Percentiles rank a stretch among this genome's conserved stretches.
Evolutionary conservation across 2,888 invertebrate species (phyloP).

Genomic region (Camponotus fellah): DNA sequence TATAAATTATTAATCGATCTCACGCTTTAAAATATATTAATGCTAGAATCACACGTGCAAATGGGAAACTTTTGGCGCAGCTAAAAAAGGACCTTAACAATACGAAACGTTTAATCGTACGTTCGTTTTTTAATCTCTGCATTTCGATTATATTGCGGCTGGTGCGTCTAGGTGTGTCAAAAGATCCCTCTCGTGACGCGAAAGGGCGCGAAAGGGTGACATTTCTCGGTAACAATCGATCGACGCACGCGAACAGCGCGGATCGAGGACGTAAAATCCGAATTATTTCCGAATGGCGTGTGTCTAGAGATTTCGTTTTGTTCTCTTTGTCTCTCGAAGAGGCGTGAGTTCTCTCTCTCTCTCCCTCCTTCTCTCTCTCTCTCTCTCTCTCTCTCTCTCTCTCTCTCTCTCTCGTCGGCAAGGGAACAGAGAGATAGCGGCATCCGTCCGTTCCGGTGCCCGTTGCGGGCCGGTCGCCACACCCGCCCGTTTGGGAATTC

Average conservation of each 20-base stretch:
- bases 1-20: conserved; percentile 11
- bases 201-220: conserved; percentile 12
- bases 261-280: conserved; percentile 28
- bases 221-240: conserved; percentile 21
- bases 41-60: neutral
- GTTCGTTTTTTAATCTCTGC: neutral
- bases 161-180: neutral
- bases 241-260: conserved; percentile 2
- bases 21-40: neutral
- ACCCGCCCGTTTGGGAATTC: conserved; percentile 86
- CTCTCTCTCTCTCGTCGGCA: conserved; percentile 18
- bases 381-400: conserved; percentile 8
- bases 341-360: conserved; percentile 14
- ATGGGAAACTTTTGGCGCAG: neutral
- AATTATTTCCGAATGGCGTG: conserved; percentile 12
- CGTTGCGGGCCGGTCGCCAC: conserved; percentile 85
- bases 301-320: neutral
- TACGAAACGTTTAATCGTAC: neutral
- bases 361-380: neutral
- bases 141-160: conserved; percentile 10
- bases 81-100: neutral
- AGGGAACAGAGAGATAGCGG: conserved; percentile 72
- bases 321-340: conserved; percentile 6
- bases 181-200: conserved; percentile 25
- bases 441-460: conserved; percentile 83